Percentiles rank a stretch among this genome's conserved stretches.
These are phyloP conservation scores for Sphinx pinastri DNA, from an alignment of 2,888 invertebrate genomes.

Conservation along the genomic window DNA sequence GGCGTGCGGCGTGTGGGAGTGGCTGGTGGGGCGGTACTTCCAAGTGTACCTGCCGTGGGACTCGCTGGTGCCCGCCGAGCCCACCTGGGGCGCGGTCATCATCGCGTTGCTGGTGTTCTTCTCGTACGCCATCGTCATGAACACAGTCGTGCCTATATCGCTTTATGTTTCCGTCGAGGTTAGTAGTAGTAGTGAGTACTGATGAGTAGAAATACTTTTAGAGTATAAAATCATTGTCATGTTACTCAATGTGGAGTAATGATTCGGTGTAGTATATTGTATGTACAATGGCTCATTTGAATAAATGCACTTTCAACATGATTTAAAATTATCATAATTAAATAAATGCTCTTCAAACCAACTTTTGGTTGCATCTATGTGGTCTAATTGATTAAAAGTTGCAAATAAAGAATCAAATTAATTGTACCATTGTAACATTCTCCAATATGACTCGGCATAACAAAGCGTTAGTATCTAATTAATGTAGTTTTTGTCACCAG, in stretches of 20 bases:
- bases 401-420: background rate
- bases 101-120: conserved; percentile 99
- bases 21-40: conserved; percentile 94
- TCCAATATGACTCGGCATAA: background rate
- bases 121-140: conserved; percentile 99
- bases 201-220: too few relatives aligned
- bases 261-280: too few relatives aligned
- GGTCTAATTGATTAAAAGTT: too few relatives aligned
- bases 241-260: too few relatives aligned
- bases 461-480: background rate
- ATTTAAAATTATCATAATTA: too few relatives aligned
- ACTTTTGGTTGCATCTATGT: too few relatives aligned
- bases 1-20: conserved; percentile 99
- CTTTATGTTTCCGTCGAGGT: conserved; percentile 98
- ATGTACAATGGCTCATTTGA: too few relatives aligned
- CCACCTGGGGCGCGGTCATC: conserved; percentile 92
- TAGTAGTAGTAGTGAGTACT: conserved; percentile 41
- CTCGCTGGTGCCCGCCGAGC: conserved; percentile 93
- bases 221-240: too few relatives aligned
- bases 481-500: conserved; percentile 74
- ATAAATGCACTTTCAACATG: too few relatives aligned
- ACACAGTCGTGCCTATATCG: conserved; percentile 99
- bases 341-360: too few relatives aligned
- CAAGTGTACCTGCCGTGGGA: conserved; percentile 97
- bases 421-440: background rate